Evolutionary conservation across 2,797 vertebrate genomes (phyloP).

Genomic region (Rhinoraja longicauda): DNA sequence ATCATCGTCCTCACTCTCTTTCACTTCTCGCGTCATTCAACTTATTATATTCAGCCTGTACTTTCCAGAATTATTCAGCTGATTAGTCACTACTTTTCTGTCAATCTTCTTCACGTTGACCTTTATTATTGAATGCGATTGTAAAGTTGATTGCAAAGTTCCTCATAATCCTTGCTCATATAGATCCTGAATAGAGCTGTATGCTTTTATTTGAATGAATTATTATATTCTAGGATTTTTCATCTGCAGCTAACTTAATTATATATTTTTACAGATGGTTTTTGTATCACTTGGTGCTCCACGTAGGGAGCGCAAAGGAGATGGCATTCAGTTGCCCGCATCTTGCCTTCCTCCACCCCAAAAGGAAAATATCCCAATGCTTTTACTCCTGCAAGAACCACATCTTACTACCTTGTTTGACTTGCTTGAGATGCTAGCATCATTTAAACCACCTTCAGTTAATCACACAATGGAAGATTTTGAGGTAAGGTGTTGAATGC

Average conservation of each 20-base stretch:
- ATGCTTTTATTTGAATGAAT: background rate
- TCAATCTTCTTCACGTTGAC: too few relatives aligned
- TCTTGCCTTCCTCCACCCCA: slow-evolving; percentile 93
- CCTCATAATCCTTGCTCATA: background rate
- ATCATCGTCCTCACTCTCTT: too few relatives aligned
- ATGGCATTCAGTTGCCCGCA: slow-evolving; percentile 91
- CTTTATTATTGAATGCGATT: background rate
- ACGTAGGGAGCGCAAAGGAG: slow-evolving; percentile 87
- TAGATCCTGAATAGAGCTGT: background rate
- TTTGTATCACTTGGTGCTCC: slow-evolving; percentile 96
- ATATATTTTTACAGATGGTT: slow-evolving; percentile 74
- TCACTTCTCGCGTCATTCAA: too few relatives aligned
- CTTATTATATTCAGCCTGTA: too few relatives aligned
- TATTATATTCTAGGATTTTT: background rate
- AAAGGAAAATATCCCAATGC: slow-evolving; percentile 98
- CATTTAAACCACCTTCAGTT: slow-evolving; percentile 84
- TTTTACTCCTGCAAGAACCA: slow-evolving; percentile 91
- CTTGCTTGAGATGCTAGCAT: slow-evolving; percentile 93
- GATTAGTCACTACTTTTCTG: too few relatives aligned
- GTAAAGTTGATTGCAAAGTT: background rate
- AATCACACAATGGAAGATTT: slow-evolving; percentile 71
- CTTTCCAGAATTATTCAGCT: too few relatives aligned
- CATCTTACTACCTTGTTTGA: slow-evolving; percentile 96
- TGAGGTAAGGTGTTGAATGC: slow-evolving; percentile 60
- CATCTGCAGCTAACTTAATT: background rate